These are phyloP conservation scores for Yponomeuta malinellus DNA, from an alignment of 2,888 invertebrate genomes.

Conservation along the genomic window DNA sequence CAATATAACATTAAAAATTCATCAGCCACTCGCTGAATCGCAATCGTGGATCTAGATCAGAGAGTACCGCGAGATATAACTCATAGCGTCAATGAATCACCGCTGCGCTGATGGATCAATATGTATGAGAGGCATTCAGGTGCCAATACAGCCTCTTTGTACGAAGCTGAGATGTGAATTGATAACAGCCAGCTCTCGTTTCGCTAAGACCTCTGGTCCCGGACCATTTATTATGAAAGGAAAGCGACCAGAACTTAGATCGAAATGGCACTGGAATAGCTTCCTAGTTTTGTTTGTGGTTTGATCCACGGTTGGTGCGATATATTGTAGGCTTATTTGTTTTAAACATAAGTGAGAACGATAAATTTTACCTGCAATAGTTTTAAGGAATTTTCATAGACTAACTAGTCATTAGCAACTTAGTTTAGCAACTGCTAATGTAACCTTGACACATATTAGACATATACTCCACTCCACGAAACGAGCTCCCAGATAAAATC, in stretches of 20 bases:
- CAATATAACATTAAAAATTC: neutral
- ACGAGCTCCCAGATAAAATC: too few species aligned
- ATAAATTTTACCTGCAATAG: neutral
- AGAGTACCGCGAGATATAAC: conserved; percentile 35
- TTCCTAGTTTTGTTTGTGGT: neutral
- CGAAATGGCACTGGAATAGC: neutral
- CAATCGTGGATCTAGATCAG: conserved; percentile 42
- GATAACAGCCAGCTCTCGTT: conserved; percentile 1
- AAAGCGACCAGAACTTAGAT: neutral
- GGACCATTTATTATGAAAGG: neutral
- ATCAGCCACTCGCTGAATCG: neutral
- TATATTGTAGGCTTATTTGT: neutral
- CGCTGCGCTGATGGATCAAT: conserved; percentile 48
- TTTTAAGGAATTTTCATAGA: neutral
- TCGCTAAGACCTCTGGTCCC: neutral
- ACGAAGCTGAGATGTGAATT: conserved; percentile 11
- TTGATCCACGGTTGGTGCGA: neutral
- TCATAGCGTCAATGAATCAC: conserved; percentile 35
- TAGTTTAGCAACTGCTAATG: neutral
- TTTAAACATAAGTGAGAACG: neutral
- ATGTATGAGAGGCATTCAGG: conserved; percentile 65
- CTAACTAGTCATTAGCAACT: neutral
- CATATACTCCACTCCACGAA: too few species aligned
- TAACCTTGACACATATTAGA: too few species aligned
- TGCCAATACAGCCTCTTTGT: conserved; percentile 40